Evolutionary conservation across 2,888 invertebrate species (phyloP).

Genomic region (Blomia tropicalis): DNA sequence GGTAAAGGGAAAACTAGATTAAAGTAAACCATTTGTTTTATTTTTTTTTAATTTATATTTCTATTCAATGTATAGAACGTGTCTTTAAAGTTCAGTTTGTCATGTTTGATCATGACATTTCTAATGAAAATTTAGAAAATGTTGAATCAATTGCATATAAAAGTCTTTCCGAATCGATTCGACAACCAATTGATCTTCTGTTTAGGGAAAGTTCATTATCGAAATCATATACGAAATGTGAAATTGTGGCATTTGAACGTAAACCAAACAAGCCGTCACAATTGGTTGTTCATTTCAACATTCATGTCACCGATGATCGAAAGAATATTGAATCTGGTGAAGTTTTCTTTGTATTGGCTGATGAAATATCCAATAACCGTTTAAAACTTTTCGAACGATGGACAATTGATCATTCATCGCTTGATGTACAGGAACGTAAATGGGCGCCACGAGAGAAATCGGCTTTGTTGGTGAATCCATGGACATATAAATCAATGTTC

Average conservation of each 20-base stretch:
- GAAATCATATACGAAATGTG: conserved; percentile 58
- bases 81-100: conserved; percentile 65
- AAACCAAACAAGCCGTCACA: conserved; percentile 42
- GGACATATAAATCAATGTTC: conserved; percentile 28
- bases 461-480: conserved; percentile 24
- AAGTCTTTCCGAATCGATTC: conserved; percentile 54
- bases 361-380: conserved; percentile 29
- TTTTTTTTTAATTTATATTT: not conserved
- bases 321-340: conserved; percentile 49
- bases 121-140: conserved; percentile 50
- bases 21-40: not conserved
- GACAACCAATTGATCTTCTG: conserved; percentile 55
- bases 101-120: conserved; percentile 52
- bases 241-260: conserved; percentile 70
- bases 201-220: conserved; percentile 56
- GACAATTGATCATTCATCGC: conserved; percentile 48
- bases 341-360: conserved; percentile 41
- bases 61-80: conserved; percentile 45
- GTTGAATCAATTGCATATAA: conserved; percentile 53
- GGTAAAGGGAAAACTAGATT: conserved; percentile 5
- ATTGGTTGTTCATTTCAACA: conserved; percentile 64
- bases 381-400: conserved; percentile 41
- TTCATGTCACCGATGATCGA: conserved; percentile 44
- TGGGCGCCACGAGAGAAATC: conserved; percentile 18
- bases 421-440: conserved; percentile 44